Conservation (phyloP, 2,797 vertebrate species). For the Hydrolagus colliei region DNA sequence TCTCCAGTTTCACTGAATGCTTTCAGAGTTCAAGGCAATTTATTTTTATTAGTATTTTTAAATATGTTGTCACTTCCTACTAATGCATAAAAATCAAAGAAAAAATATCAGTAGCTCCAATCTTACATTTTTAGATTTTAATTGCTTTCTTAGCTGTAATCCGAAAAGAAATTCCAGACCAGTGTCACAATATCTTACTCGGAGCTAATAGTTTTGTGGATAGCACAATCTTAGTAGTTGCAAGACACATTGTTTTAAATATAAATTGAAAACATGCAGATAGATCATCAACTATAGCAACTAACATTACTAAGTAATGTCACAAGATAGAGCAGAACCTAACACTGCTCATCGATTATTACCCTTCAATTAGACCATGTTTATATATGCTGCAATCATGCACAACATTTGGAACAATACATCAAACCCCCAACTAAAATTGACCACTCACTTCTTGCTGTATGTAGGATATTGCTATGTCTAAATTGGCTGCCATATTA, state of each 20-base stretch:
- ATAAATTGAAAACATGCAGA: neutral
- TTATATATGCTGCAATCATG: neutral
- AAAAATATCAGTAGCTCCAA: no score
- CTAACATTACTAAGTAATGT: neutral
- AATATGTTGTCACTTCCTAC: no score
- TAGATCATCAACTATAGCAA: neutral
- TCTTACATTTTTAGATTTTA: no score
- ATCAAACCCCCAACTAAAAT: no score
- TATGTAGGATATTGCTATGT: no score
- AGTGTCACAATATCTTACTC: neutral
- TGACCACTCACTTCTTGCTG: no score
- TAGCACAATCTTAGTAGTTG: neutral
- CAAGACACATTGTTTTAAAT: neutral
- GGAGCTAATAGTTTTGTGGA: neutral
- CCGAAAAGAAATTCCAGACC: neutral
- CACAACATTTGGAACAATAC: neutral
- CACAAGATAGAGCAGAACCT: slow-evolving; percentile 30
- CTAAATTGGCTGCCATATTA: no score
- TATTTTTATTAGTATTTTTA: no score
- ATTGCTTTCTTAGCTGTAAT: neutral
- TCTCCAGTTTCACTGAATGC: no score
- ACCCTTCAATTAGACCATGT: neutral
- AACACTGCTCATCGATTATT: neutral
- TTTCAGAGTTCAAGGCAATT: no score
- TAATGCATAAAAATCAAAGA: no score